A percentile compares a stretch with the other conserved stretches of the same genome.
phyloP scores from a whole-genome alignment of 2,888 invertebrate genomes.

The Mechanitis mazaeus region DNA sequence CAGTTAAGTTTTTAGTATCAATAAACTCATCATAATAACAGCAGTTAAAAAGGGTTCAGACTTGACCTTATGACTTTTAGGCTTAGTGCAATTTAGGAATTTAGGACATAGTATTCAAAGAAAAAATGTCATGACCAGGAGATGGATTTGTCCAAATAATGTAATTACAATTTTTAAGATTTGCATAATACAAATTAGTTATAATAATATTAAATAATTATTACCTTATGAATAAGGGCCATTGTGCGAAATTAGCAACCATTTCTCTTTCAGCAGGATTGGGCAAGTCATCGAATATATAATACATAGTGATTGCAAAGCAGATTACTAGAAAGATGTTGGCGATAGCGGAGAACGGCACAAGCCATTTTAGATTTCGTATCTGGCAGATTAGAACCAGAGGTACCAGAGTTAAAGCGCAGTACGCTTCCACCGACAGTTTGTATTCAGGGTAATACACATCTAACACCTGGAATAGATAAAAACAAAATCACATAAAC shows the following conservation, averaged over 20 bases:
- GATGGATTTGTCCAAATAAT: too few relatives aligned
- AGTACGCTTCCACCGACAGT: constrained; percentile 78
- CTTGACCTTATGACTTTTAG: too few relatives aligned
- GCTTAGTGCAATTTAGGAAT: too few relatives aligned
- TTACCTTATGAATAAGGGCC: constrained; percentile 90
- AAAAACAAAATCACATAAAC: constrained; percentile 3
- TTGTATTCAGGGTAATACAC: constrained; percentile 58
- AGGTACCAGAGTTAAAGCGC: constrained; percentile 81
- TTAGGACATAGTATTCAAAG: too few relatives aligned
- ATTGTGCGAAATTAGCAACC: constrained; percentile 71
- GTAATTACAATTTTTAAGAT: too few relatives aligned
- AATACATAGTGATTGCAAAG: constrained; percentile 88
- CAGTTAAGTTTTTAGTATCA: too few relatives aligned
- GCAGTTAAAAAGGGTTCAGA: too few relatives aligned
- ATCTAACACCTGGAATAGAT: constrained; percentile 67
- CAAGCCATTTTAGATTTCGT: constrained; percentile 86
- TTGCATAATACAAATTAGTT: too few relatives aligned
- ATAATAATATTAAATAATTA: background rate
- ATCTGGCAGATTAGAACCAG: constrained; percentile 84
- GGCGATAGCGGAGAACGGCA: constrained; percentile 92
- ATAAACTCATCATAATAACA: too few relatives aligned
- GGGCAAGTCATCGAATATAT: constrained; percentile 80
- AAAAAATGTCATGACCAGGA: too few relatives aligned
- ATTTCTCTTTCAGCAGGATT: constrained; percentile 56
- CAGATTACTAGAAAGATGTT: constrained; percentile 87